Evolutionary conservation across 2,113 vertebrate genomes (phyloP).

Genomic region (Siniperca chuatsi): DNA sequence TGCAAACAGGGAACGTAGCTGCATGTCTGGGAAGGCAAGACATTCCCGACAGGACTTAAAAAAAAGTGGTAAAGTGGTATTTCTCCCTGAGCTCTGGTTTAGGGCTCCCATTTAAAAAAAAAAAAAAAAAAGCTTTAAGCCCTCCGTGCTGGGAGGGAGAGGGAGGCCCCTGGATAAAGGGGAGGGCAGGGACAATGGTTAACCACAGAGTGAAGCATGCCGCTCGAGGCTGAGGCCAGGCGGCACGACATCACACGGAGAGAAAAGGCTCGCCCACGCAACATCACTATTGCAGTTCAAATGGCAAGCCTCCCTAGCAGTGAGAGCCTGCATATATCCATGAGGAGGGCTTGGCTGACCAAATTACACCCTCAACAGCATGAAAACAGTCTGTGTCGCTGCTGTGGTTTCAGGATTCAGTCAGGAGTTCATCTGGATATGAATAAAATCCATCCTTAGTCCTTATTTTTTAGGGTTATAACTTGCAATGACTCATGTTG

Average conservation of each 20-base stretch:
- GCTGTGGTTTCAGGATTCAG: conserved; percentile 59
- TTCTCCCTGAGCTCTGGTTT: conserved; percentile 56
- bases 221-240: conserved; percentile 60
- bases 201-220: conserved; percentile 76
- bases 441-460: conserved; percentile 7
- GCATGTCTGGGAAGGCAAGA: conserved; percentile 33
- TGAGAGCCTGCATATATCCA: conserved; percentile 37
- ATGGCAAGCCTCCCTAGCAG: conserved; percentile 48
- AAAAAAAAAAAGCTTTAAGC: conserved; percentile 49
- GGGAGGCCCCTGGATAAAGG: conserved; percentile 67
- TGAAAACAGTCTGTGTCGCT: conserved; percentile 61
- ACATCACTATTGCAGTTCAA: conserved; percentile 46
- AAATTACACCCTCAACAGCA: conserved; percentile 63
- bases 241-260: conserved; percentile 71
- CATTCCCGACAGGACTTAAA: conserved; percentile 39
- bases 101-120: conserved; percentile 38
- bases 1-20: conserved; percentile 21
- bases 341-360: conserved; percentile 56
- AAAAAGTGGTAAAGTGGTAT: conserved; percentile 22
- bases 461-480: conserved; percentile 6
- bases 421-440: conserved; percentile 45
- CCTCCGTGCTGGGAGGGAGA: conserved; percentile 39
- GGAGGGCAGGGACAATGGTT: conserved; percentile 78
- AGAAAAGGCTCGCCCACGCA: conserved; percentile 57
- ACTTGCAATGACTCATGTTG: conserved; percentile 30